Evolutionary conservation across 1,140 invertebrate species (phyloP).

Genomic region (Drosophila nebulosa): DNA sequence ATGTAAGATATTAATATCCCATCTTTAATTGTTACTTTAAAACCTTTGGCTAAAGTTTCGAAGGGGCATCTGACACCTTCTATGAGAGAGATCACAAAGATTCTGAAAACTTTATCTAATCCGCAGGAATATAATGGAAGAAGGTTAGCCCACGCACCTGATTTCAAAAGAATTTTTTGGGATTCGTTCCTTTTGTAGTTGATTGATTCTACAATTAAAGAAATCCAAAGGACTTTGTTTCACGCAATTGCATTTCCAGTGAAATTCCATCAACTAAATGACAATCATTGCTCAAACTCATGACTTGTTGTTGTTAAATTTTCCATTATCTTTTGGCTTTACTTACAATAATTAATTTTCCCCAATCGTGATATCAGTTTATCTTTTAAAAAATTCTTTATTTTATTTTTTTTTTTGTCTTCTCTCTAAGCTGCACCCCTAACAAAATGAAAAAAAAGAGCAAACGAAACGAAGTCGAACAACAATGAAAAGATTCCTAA

Average conservation of each 20-base stretch:
- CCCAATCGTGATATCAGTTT: constrained; percentile 64
- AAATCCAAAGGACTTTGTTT: neutral
- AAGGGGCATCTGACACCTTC: too few relatives aligned
- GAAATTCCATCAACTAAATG: constrained; percentile 49
- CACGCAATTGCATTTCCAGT: neutral
- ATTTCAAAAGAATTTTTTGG: too few relatives aligned
- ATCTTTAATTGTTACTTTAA: too few relatives aligned
- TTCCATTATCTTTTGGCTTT: constrained; percentile 22
- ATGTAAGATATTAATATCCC: too few relatives aligned
- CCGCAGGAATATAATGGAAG: too few relatives aligned
- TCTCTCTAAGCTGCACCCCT: constrained; percentile 30
- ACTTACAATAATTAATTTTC: constrained; percentile 73
- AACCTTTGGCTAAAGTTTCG: too few relatives aligned
- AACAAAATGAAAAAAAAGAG: constrained; percentile 44
- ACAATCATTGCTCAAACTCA: constrained; percentile 39
- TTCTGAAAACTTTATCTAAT: too few relatives aligned
- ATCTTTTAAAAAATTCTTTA: constrained; percentile 48
- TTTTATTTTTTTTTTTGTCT: constrained; percentile 37
- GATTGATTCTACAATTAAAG: constrained; percentile 28
- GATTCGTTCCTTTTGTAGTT: too few relatives aligned
- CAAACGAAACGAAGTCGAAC: constrained; percentile 50
- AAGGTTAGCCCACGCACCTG: too few relatives aligned
- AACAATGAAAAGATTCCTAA: constrained; percentile 69
- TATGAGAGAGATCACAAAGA: too few relatives aligned
- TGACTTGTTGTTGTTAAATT: constrained; percentile 36